phyloP scores from a whole-genome alignment of 2,888 invertebrate genomes.

The Cremastinae sp. region DNA sequence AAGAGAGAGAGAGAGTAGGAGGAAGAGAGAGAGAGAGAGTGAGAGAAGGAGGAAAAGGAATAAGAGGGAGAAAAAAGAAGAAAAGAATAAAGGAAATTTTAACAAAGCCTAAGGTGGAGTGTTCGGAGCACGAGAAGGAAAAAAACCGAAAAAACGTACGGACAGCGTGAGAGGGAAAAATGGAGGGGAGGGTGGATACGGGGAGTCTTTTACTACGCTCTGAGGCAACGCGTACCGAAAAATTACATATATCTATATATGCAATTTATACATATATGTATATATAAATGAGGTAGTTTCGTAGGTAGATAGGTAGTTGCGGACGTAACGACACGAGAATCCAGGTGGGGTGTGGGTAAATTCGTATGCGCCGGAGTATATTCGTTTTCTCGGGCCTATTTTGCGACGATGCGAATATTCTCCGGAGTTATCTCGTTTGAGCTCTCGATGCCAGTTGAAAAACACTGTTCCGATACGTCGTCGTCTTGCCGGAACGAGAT shows the following conservation, averaged over 20 bases:
- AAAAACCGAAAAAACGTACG: constrained; percentile 25
- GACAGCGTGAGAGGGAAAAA: constrained; percentile 26
- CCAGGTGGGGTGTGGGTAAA: constrained; percentile 22
- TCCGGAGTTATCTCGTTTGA: constrained; percentile 23
- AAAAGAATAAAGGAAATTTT: constrained; percentile 47
- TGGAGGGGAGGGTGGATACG: constrained; percentile 15
- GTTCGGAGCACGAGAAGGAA: constrained; percentile 28
- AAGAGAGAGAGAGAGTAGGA: constrained; percentile 23
- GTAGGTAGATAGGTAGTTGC: constrained; percentile 51
- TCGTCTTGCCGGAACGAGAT: constrained; percentile 11
- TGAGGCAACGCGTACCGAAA: constrained; percentile 44
- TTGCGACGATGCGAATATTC: constrained; percentile 29
- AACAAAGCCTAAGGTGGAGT: constrained; percentile 32
- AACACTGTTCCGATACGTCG: background rate
- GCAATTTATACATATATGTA: too few species aligned
- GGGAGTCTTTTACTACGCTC: constrained; percentile 21
- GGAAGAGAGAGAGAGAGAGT: constrained; percentile 39
- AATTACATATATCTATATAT: too few species aligned
- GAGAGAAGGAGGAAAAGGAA: constrained; percentile 38
- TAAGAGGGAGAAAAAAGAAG: constrained; percentile 35
- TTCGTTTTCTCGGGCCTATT: constrained; percentile 15
- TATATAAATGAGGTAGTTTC: constrained; percentile 35
- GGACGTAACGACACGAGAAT: constrained; percentile 51
- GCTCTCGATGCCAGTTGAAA: constrained; percentile 2
- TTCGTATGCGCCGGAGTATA: constrained; percentile 40